Evolutionary conservation across 2,113 vertebrate species (phyloP), one percentile per base, ranked within the genome.

Genomic region (Aldabrachelys gigantea): DNA sequence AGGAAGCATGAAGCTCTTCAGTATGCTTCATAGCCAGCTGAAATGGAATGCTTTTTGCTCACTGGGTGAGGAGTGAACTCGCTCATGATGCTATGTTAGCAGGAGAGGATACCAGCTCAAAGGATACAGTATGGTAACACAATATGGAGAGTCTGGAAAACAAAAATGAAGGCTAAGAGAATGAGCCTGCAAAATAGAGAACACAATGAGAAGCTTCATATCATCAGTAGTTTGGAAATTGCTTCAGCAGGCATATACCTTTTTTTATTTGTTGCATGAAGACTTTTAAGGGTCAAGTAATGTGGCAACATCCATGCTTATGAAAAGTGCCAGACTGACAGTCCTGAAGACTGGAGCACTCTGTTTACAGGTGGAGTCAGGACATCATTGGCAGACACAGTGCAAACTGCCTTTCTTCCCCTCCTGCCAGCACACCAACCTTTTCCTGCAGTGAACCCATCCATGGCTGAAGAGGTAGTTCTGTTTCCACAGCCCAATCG

Each of bases 151-250:
- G 47, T 47, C 24, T 75, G 22, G 75, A 47, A 44, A 47, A 24
- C 0, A 9, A 5, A 78, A 50, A 47, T 5, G 25, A 44, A 59
- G 16, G 4, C 82, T 21, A 1, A 5, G 53, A 8, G 16, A 6
- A 7, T 47, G 75, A 31, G 27, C 11, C 65, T 87, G 57, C 52
- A 75, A 49, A 19, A 4, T 1, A 25, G 13, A 49, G 35, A 7
- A 0, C 31, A 47, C 57, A 4, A 5, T 11, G 0, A 1, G 6
- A 79, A 29, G 62, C 31, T 59, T 22, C 1, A 24, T 1, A 0
- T 19, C 0, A 0, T 6, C 54, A 14, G 6, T 38, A 1, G 14
- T 22, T 49, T 79, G 1, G 3, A 14, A 0, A 1, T 19, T 2
- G 10, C 0, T 6, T 41, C 8, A 22, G 22, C n/a, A 76, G 24